Base-by-base conservation (phyloP, 1,140 invertebrate genomes). In the Diachasma alloeum region DNA sequence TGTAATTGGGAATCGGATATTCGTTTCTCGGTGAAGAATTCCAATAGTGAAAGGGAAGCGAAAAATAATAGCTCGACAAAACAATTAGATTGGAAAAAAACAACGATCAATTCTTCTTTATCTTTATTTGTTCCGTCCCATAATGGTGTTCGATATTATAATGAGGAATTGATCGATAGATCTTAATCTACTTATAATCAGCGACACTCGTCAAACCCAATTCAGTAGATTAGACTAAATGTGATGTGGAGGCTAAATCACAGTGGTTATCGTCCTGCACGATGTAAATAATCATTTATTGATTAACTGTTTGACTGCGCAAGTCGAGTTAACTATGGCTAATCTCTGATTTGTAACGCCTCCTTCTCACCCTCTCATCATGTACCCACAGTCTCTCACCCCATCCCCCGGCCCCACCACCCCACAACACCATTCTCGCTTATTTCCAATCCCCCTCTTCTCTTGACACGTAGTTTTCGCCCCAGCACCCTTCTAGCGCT, bases 311-410 rank as follows among this genome's bases (percentile, higher is more conserved):
- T 88, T 89, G 87, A 88, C 86, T 88, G 87, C 86, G 87, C 87
- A 89, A 88, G 87, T 88, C 86, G 87, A 89, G 87, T 89, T 89
- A 89, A 89, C 87, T 88, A 87, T 84, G 87, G 88, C 87, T 90
- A 90, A 90, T 89, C 87, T 88, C 87, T 87, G 88, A 89, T 88
- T 88, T 89, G 88, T 87, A 88, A 89, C 86, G 86, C 85, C 86
- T 83, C 80, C 81, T 80, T 82, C 81, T 81, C 79, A 63, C 56
- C 74, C 77, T 46, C 53, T 67, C n/a, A 66, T 67, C 74, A 70
- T 72, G 48, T 76, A 70, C 26, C 26, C 63, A 69, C 67, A 68
- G 67, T 42, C 31, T 74, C 76, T 24, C 24, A 36, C 42, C 46
- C 73, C 72, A 31, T 48, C 74, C 77, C 72, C 37, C 74, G 77